These are phyloP conservation scores for Dicrostonyx torquatus DNA, from an alignment of 2,797 vertebrate species.

Conservation along the genomic window DNA sequence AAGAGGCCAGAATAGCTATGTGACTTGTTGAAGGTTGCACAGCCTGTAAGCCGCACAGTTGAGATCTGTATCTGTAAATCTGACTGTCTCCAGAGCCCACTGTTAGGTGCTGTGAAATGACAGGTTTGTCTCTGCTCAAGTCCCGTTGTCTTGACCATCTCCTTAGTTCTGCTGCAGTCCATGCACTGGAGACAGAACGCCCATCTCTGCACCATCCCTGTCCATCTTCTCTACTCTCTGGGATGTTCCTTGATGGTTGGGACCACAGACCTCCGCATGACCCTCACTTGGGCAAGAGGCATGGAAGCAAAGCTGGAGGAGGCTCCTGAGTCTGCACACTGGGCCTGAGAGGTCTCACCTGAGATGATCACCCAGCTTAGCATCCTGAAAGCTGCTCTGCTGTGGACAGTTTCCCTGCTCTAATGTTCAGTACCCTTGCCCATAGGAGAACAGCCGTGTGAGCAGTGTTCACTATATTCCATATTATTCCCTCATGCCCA, in stretches of 20 bases:
- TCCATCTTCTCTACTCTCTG: not conserved
- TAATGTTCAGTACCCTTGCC: not conserved
- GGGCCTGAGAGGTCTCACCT: not conserved
- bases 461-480: not conserved
- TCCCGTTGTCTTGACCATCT: not conserved
- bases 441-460: not conserved
- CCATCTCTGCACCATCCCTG: not conserved
- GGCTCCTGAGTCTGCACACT: not conserved
- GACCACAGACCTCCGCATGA: not conserved
- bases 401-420: not conserved
- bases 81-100: not conserved
- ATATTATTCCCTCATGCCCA: not conserved
- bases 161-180: not conserved
- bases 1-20: not conserved
- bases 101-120: not conserved
- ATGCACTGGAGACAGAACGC: not conserved
- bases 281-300: no score
- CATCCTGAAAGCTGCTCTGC: not conserved
- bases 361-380: no score
- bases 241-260: not conserved
- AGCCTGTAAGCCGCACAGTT: not conserved
- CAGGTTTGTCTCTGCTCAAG: not conserved
- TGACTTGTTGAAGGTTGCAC: not conserved
- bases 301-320: not conserved
- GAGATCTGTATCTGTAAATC: not conserved